A percentile compares a stretch with the other conserved stretches of the same genome.
These are phyloP conservation scores for Eupelmus urozonus DNA, from an alignment of 2,888 invertebrate species.

Conservation along the genomic window DNA sequence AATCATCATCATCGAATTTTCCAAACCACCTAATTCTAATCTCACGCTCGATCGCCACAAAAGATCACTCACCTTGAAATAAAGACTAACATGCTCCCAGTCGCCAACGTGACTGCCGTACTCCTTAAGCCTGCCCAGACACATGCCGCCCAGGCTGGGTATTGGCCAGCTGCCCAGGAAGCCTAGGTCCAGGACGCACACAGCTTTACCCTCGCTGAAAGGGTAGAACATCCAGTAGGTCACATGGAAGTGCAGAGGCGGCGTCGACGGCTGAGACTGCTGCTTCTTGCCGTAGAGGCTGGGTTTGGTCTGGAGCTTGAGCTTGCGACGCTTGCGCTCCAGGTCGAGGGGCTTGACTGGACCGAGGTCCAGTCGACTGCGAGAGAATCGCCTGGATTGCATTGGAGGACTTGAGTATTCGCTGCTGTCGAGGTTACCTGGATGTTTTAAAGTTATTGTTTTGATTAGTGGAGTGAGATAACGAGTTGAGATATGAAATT, in stretches of 20 bases:
- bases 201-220: conserved; percentile 82
- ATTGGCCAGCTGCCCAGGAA: conserved; percentile 81
- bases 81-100: conserved; percentile 84
- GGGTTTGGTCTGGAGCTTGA: conserved; percentile 8
- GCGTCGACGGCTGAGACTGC: neutral
- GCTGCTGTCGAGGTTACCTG: no score
- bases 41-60: no score
- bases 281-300: neutral
- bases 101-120: conserved; percentile 84
- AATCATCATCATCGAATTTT: no score
- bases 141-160: conserved; percentile 80
- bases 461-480: no score
- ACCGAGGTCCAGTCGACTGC: no score
- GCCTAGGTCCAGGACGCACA: conserved; percentile 78
- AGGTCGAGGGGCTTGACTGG: conserved; percentile 5
- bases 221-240: conserved; percentile 86
- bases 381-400: no score
- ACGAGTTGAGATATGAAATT: no score
- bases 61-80: conserved; percentile 77
- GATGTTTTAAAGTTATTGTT: no score
- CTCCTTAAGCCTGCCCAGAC: conserved; percentile 80
- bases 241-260: conserved; percentile 79
- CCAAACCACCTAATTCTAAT: no score
- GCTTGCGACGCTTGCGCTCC: conserved; percentile 18
- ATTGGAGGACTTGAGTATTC: no score